Evolutionary conservation across 2,113 vertebrate genomes (phyloP).

Genomic region (Nesoenas mayeri): DNA sequence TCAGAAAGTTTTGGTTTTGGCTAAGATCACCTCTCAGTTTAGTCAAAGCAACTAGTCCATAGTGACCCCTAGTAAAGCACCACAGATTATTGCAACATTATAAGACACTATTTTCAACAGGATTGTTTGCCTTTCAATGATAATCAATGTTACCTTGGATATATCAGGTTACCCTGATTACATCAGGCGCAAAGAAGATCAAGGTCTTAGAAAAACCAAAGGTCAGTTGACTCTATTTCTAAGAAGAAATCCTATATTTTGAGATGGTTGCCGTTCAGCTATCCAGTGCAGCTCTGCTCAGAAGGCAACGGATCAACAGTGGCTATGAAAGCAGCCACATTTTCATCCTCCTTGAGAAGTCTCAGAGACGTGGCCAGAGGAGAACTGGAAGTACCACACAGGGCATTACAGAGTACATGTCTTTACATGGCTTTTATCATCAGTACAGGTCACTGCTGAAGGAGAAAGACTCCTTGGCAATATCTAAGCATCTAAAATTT

Average conservation of each 20-base stretch:
- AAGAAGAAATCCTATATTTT: background rate
- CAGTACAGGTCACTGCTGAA: background rate
- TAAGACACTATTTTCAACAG: background rate
- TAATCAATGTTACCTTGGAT: background rate
- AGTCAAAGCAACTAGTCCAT: background rate
- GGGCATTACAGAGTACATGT: background rate
- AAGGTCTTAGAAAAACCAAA: conserved; percentile 2
- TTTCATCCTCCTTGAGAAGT: background rate
- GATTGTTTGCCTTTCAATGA: background rate
- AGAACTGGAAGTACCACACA: background rate
- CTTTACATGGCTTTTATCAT: background rate
- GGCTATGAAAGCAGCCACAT: background rate
- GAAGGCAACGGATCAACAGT: background rate
- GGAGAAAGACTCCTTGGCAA: background rate
- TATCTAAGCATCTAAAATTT: background rate
- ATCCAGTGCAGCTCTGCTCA: background rate
- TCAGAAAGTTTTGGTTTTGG: background rate
- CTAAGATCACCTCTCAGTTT: background rate
- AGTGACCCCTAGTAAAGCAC: background rate
- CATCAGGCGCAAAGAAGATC: background rate
- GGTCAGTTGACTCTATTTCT: background rate
- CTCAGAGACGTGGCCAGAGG: rapidly evolving
- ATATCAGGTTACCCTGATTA: background rate
- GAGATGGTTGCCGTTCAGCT: background rate
- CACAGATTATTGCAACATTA: background rate